Evolutionary conservation across 2,113 vertebrate genomes (phyloP).

Genomic region (Oryzias celebensis): DNA sequence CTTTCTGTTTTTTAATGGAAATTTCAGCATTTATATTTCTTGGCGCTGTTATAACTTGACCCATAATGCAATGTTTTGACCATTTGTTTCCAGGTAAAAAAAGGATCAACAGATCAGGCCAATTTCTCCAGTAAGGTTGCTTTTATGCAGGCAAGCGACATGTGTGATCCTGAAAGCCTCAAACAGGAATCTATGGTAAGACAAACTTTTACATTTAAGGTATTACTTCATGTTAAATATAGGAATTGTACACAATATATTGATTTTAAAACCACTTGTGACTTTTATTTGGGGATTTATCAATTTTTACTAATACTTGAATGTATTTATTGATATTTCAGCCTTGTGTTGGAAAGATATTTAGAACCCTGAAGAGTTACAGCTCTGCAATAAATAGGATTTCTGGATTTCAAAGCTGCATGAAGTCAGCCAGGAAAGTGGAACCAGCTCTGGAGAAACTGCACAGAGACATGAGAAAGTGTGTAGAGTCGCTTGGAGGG

Average conservation of each 20-base stretch:
- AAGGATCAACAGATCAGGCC: slow-evolving; percentile 4
- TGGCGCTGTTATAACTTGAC: not conserved
- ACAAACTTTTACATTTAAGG: not conserved
- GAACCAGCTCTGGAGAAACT: slow-evolving; percentile 27
- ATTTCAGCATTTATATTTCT: not conserved
- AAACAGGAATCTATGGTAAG: slow-evolving; percentile 45
- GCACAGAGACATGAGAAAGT: slow-evolving; percentile 34
- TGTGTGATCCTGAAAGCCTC: slow-evolving; percentile 66
- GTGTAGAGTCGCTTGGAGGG: not conserved
- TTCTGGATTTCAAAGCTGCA: slow-evolving; percentile 38
- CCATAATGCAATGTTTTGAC: slow-evolving; percentile 1
- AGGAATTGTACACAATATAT: not conserved
- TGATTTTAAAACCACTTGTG: not conserved
- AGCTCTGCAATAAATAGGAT: slow-evolving; percentile 22
- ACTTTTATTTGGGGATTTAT: not conserved
- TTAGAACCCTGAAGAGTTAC: slow-evolving; percentile 56
- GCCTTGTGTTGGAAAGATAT: slow-evolving; percentile 68
- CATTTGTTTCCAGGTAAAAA: slow-evolving; percentile 37
- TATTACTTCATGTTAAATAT: not conserved
- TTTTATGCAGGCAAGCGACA: slow-evolving; percentile 57
- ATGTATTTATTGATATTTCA: slow-evolving; percentile 28
- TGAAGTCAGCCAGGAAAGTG: slow-evolving; percentile 18
- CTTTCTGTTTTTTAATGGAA: too few relatives aligned
- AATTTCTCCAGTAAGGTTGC: not conserved
- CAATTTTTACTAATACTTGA: not conserved